These are phyloP conservation scores for Petrolisthes manimaculis DNA, from an alignment of 2,888 invertebrate species.

Conservation along the genomic window DNA sequence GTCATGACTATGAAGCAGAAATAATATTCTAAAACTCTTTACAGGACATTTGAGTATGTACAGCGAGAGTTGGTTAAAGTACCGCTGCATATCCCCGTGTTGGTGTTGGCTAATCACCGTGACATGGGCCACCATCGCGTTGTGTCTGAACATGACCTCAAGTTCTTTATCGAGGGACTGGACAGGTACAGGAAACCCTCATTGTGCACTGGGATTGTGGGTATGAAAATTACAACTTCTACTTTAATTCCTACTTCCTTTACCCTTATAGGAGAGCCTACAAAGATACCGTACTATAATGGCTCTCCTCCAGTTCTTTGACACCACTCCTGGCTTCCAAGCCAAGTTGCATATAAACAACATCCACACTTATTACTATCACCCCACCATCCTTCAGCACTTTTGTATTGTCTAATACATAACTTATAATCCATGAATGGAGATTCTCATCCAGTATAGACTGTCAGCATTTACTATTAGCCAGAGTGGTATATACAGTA, in stretches of 20 bases:
- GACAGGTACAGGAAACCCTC: constrained; percentile 73
- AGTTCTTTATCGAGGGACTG: constrained; percentile 78
- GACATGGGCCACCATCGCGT: constrained; percentile 97
- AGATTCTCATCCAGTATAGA: too few relatives aligned
- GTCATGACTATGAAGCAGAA: too few relatives aligned
- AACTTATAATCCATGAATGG: too few relatives aligned
- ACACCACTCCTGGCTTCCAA: too few relatives aligned
- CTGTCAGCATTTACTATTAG: too few relatives aligned
- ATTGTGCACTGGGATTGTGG: not conserved
- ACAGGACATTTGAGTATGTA: constrained; percentile 94
- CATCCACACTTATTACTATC: too few relatives aligned
- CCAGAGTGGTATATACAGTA: too few relatives aligned
- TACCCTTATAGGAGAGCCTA: not conserved
- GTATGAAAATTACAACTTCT: not conserved
- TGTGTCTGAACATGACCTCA: constrained; percentile 80
- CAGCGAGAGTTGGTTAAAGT: constrained; percentile 87
- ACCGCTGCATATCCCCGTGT: constrained; percentile 76
- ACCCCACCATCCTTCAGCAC: too few relatives aligned
- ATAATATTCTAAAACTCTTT: constrained; percentile 18
- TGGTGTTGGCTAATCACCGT: constrained; percentile 92
- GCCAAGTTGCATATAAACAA: too few relatives aligned
- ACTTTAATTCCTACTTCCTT: not conserved
- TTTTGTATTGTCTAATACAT: too few relatives aligned
- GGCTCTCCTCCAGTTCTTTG: too few relatives aligned
- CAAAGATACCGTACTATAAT: not conserved